Conservation (phyloP, 2,113 vertebrate genomes). For the Hemicordylus capensis region DNA sequence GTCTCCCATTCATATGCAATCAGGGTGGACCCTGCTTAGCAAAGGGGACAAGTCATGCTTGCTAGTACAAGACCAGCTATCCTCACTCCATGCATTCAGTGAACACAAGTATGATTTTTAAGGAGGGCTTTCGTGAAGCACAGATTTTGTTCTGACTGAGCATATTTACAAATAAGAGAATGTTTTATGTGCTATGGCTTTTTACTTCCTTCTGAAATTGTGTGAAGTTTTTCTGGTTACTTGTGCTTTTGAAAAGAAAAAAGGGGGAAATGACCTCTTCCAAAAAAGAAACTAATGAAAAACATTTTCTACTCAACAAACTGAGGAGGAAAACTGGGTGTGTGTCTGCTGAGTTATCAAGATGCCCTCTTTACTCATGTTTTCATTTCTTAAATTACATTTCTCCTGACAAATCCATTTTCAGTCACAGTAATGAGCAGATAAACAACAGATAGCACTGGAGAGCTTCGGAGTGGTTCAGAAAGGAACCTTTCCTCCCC, state of each 20-base stretch:
- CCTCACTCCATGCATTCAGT: too few species aligned
- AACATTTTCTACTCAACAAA: conserved; percentile 27
- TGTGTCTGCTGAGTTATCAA: conserved; percentile 51
- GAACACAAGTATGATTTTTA: too few species aligned
- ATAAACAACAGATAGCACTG: conserved; percentile 57
- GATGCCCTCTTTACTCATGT: conserved; percentile 40
- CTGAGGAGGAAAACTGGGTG: neutral
- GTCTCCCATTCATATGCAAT: too few species aligned
- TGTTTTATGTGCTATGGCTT: neutral
- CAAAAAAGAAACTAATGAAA: conserved; percentile 19
- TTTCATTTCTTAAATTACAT: conserved; percentile 63
- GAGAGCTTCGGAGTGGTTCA: conserved; percentile 53
- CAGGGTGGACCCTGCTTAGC: too few species aligned
- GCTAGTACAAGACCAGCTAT: too few species aligned
- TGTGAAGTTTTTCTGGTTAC: conserved; percentile 33
- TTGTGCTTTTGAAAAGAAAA: conserved; percentile 1
- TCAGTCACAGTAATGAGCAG: conserved; percentile 62
- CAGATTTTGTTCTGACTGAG: neutral
- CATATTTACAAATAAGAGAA: neutral
- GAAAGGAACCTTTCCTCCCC: conserved; percentile 12
- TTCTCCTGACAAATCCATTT: conserved; percentile 70
- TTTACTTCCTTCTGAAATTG: conserved; percentile 6
- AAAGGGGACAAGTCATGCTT: too few species aligned
- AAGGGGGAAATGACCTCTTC: neutral
- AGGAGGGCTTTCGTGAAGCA: neutral